Conservation (phyloP, 64 coral and sea anemone species). For the Porites lutea region DNA sequence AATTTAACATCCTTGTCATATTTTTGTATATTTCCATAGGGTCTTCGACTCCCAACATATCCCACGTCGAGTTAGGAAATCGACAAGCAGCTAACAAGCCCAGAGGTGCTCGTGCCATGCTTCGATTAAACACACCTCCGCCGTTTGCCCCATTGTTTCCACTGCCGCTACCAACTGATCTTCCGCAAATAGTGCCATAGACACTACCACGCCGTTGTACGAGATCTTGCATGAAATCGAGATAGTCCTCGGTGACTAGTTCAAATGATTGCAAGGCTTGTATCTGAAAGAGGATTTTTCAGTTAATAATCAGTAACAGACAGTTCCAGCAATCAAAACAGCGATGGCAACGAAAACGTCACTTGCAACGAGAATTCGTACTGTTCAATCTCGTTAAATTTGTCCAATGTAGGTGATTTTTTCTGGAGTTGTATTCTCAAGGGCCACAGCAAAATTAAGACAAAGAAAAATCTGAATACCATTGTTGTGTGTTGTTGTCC, state of each 20-base stretch:
- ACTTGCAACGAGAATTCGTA: no score
- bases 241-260: neutral
- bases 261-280: constrained; percentile 19
- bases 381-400: no score
- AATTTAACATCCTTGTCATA: neutral
- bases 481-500: no score
- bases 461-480: no score
- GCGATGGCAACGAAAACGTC: no score
- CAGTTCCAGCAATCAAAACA: no score
- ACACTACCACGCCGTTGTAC: neutral
- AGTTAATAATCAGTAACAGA: no score
- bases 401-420: no score
- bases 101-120: neutral
- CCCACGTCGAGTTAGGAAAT: neutral
- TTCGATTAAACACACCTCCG: neutral
- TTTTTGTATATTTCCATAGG: neutral
- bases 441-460: no score
- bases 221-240: neutral
- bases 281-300: neutral
- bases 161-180: no score
- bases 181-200: neutral
- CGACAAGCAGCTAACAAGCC: constrained; percentile 9
- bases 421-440: no score
- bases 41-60: neutral
- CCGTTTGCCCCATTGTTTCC: neutral